Percentiles rank a stretch among this genome's conserved stretches.
Evolutionary conservation across 2,113 vertebrate genomes (phyloP).

Genomic region (Psittacula cyanocephala): DNA sequence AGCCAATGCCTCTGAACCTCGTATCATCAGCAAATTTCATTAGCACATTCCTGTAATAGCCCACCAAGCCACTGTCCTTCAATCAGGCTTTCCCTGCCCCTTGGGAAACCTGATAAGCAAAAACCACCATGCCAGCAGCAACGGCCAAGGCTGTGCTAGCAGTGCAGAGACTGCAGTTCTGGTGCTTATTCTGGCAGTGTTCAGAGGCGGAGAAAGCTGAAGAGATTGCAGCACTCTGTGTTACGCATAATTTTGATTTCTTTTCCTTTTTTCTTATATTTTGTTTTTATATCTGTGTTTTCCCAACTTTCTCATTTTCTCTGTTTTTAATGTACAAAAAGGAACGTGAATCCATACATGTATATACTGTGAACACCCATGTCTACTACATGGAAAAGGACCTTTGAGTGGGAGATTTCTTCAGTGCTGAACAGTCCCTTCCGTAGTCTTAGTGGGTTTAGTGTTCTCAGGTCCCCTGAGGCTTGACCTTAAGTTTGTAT

Average conservation of each 20-base stretch:
- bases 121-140: background rate
- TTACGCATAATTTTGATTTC: background rate
- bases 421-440: background rate
- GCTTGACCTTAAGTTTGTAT: background rate
- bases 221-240: background rate
- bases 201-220: background rate
- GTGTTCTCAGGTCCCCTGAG: background rate
- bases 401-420: background rate
- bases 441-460: background rate
- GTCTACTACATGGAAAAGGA: background rate
- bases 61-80: background rate
- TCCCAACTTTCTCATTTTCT: background rate
- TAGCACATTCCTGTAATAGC: background rate
- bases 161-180: background rate
- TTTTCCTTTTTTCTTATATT: background rate
- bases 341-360: background rate
- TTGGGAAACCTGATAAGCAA: background rate
- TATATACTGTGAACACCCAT: background rate
- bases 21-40: background rate
- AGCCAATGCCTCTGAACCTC: background rate
- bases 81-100: background rate
- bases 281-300: background rate
- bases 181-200: background rate
- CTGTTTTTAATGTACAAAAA: background rate
- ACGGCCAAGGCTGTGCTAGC: background rate